These are phyloP conservation scores for Samia ricini DNA, from an alignment of 1,140 invertebrate genomes.

Conservation along the genomic window DNA sequence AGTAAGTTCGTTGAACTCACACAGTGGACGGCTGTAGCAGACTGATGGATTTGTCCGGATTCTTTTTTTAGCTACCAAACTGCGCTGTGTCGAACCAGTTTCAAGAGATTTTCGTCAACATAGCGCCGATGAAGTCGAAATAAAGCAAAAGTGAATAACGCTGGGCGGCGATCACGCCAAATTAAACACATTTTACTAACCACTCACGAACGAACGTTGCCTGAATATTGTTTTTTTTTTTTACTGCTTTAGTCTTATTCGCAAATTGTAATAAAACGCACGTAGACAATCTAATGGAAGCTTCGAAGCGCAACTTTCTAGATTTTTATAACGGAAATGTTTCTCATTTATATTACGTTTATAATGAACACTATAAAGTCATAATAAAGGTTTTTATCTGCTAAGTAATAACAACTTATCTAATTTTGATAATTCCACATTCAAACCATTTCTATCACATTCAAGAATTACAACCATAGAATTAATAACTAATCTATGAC, in stretches of 20 bases:
- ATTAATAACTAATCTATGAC: too few relatives aligned
- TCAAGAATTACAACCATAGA: too few relatives aligned
- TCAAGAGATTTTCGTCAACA: constrained; percentile 29
- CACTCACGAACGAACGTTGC: constrained; percentile 18
- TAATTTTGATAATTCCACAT: too few relatives aligned
- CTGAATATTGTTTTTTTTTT: constrained; percentile 22
- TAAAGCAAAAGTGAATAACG: constrained; percentile 16
- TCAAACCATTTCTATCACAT: too few relatives aligned
- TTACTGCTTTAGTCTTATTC: constrained; percentile 25
- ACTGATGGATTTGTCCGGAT: constrained; percentile 52
- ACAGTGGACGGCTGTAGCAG: constrained; percentile 41
- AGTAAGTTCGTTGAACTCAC: constrained; percentile 59
- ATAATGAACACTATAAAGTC: background rate
- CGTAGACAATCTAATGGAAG: constrained; percentile 31
- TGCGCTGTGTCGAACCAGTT: constrained; percentile 39
- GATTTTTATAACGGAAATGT: background rate
- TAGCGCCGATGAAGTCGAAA: constrained; percentile 18
- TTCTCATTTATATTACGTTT: background rate
- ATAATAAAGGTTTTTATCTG: background rate
- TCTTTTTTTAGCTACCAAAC: constrained; percentile 59
- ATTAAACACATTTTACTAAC: constrained; percentile 18
- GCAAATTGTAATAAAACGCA: constrained; percentile 41
- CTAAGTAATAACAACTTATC: too few relatives aligned
- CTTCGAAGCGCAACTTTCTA: constrained; percentile 52
- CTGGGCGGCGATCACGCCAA: background rate